A percentile compares a stretch with the other conserved stretches of the same genome.
phyloP scores from a whole-genome alignment of 2,797 vertebrate genomes.

The Pampus argenteus region DNA sequence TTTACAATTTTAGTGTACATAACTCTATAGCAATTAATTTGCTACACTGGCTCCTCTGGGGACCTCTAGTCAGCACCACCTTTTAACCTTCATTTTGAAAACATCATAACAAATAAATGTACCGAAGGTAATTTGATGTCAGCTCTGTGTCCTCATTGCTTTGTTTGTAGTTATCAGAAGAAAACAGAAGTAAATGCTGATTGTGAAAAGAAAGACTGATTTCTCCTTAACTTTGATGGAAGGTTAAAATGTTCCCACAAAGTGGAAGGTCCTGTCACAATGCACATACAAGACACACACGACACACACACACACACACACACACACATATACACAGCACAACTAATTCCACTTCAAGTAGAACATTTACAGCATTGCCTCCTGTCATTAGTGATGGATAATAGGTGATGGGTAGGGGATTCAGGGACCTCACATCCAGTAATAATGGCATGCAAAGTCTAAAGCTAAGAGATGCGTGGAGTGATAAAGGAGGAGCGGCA shows the following conservation, averaged over 20 bases:
- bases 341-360: conserved; percentile 42
- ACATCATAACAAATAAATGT: conserved; percentile 23
- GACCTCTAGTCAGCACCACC: conserved; percentile 25
- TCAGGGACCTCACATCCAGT: conserved; percentile 38
- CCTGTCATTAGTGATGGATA: conserved; percentile 59
- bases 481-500: conserved; percentile 59
- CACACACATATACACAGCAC: conserved; percentile 17
- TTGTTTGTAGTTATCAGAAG: conserved; percentile 20
- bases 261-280: background rate
- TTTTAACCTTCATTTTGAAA: conserved; percentile 52
- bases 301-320: too few species aligned
- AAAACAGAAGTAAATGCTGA: background rate
- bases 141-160: conserved; percentile 1
- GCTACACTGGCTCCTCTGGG: conserved; percentile 16
- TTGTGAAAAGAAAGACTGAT: conserved; percentile 2
- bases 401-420: conserved; percentile 23
- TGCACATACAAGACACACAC: too few species aligned
- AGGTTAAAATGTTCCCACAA: conserved; percentile 4
- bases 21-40: conserved; percentile 23
- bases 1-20: conserved; percentile 42
- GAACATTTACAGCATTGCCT: conserved; percentile 45
- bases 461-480: conserved; percentile 58
- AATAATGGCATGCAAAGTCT: conserved; percentile 40
- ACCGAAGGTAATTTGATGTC: background rate
- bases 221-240: background rate